Conservation (phyloP, 2,113 vertebrate genomes). For the Antigone vipio region DNA sequence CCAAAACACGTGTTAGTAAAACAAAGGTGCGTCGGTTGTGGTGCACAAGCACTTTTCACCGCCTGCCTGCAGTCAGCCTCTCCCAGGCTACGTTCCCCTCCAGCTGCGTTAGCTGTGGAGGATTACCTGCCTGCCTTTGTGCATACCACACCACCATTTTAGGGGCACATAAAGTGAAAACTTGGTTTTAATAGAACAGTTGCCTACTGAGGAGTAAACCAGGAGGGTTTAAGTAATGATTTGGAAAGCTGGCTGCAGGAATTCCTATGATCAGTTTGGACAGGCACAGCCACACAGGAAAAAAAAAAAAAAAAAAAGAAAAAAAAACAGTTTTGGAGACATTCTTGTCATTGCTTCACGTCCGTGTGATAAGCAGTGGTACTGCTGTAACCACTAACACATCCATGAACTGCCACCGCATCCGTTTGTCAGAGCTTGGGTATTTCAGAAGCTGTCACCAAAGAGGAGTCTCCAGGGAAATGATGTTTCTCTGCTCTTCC, state of each 20-base stretch:
- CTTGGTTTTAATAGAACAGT: neutral
- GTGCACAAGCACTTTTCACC: neutral
- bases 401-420: neutral
- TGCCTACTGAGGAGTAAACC: neutral
- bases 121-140: neutral
- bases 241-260: neutral
- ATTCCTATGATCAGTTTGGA: neutral
- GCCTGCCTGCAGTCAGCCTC: neutral
- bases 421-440: neutral
- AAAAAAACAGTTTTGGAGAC: neutral
- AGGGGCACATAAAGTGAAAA: neutral
- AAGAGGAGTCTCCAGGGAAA: neutral
- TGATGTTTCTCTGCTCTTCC: neutral
- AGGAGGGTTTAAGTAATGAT: neutral
- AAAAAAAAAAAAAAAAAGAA: neutral
- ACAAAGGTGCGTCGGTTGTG: accelerated
- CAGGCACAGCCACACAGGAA: accelerated
- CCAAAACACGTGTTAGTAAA: neutral
- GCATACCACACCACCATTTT: neutral
- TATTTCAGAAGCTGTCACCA: neutral
- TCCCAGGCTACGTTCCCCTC: neutral
- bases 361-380: neutral
- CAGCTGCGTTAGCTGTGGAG: accelerated
- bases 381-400: neutral
- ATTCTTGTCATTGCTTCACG: neutral